phyloP scores from a whole-genome alignment of 2,888 invertebrate species.

The Tetanocera ferruginea region DNA sequence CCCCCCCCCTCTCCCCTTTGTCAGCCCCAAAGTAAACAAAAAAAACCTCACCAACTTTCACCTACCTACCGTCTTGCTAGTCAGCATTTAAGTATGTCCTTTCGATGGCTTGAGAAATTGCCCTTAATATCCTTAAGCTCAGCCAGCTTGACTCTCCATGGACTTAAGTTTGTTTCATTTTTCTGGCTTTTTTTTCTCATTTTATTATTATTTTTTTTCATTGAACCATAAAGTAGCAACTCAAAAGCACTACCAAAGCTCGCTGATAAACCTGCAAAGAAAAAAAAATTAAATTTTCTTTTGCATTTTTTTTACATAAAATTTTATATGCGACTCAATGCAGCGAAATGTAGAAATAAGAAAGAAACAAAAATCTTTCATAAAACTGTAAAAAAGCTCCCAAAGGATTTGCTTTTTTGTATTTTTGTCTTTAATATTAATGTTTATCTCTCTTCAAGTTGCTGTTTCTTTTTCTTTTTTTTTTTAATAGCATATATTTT shows the following conservation, averaged over 20 bases:
- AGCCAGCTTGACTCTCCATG: neutral
- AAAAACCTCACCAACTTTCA: neutral
- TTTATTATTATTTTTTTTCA: neutral
- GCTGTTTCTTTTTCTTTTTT: too few relatives aligned
- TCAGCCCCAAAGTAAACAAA: neutral
- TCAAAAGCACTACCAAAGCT: neutral
- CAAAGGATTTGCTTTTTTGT: neutral
- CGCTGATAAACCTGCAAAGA: neutral
- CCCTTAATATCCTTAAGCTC: slow-evolving; percentile 3
- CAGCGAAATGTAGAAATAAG: neutral
- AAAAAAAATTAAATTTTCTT: slow-evolving; percentile 19
- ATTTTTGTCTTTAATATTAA: too few relatives aligned
- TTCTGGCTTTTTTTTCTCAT: neutral
- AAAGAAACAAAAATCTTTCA: neutral
- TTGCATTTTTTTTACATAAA: neutral
- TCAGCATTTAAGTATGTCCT: neutral
- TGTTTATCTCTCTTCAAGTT: too few relatives aligned
- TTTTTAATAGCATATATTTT: too few relatives aligned
- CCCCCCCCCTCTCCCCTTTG: neutral
- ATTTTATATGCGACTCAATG: slow-evolving; percentile 8
- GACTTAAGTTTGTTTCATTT: neutral
- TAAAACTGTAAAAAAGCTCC: neutral
- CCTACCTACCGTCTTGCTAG: too few relatives aligned
- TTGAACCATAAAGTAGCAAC: neutral
- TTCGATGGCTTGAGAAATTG: slow-evolving; percentile 1